Evolutionary conservation across 2,797 vertebrate genomes (phyloP).

Genomic region (Coreius guichenoti): DNA sequence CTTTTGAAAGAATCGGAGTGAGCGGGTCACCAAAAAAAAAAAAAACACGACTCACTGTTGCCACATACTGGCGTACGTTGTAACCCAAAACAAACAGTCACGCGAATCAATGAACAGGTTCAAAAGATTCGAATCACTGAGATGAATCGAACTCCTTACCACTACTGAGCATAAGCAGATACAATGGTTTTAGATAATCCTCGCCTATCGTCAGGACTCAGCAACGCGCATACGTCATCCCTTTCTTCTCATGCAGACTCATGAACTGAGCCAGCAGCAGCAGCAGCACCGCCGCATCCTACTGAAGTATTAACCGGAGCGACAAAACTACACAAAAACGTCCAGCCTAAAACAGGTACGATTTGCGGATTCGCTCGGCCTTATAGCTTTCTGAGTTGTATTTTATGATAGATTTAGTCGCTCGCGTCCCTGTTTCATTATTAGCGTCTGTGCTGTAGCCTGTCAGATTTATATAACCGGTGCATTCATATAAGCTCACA

Average conservation of each 20-base stretch:
- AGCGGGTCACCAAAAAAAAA: not conserved
- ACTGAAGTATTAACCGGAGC: conserved; percentile 8
- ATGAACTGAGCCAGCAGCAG: conserved; percentile 6
- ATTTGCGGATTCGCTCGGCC: not conserved
- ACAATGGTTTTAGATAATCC: conserved; percentile 22
- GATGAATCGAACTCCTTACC: not conserved
- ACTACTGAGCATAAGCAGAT: conserved; percentile 13
- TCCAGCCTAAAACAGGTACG: conserved; percentile 52
- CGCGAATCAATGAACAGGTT: not conserved
- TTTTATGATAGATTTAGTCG: not conserved
- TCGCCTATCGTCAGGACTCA: not conserved
- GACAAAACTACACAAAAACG: conserved; percentile 4
- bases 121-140: conserved; percentile 12
- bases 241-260: conserved; percentile 7
- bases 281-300: conserved; percentile 33
- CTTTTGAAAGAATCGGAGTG: not conserved
- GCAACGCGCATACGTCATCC: conserved; percentile 1
- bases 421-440: not conserved
- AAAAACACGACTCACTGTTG: not conserved
- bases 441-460: not conserved
- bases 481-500: not conserved
- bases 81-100: not conserved
- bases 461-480: conserved; percentile 9
- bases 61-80: not conserved
- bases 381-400: not conserved